Evolutionary conservation across 2,888 invertebrate genomes (phyloP).

Genomic region (Drosophila barbarae): DNA sequence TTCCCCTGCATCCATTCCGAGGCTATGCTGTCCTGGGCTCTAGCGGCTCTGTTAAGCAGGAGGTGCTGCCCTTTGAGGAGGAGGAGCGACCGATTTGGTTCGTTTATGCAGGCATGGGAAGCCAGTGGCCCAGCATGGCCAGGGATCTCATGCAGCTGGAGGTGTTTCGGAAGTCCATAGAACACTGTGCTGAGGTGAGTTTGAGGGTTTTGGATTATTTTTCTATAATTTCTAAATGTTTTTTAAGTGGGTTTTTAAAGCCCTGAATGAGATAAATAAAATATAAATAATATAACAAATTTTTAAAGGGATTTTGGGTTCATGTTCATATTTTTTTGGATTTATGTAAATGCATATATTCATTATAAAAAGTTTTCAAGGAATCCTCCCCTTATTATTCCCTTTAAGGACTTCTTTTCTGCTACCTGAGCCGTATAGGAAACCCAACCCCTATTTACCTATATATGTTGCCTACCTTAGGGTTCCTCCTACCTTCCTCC

Average conservation of each 20-base stretch:
- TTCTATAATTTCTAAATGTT: not conserved
- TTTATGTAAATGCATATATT: not conserved
- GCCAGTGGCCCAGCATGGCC: constrained; percentile 98
- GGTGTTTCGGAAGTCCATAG: constrained; percentile 88
- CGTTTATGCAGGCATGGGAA: constrained; percentile 98
- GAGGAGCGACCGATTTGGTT: constrained; percentile 93
- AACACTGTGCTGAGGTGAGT: constrained; percentile 84
- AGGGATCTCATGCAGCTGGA: constrained; percentile 91
- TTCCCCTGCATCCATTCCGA: constrained; percentile 88
- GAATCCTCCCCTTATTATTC: too few species aligned
- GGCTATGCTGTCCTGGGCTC: constrained; percentile 88
- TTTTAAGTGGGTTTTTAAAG: not conserved
- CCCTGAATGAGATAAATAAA: not conserved
- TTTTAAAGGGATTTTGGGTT: not conserved
- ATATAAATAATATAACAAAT: not conserved
- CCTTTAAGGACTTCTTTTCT: not conserved
- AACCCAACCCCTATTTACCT: not conserved
- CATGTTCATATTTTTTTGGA: not conserved
- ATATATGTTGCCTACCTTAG: constrained; percentile 3
- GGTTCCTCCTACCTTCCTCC: not conserved
- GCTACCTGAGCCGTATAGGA: not conserved
- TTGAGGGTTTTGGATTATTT: not conserved
- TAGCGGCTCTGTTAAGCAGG: constrained; percentile 78
- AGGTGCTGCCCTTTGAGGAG: constrained; percentile 81
- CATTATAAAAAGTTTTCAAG: not conserved